phyloP scores from a whole-genome alignment of 1,140 invertebrate genomes.

The Aleiodes sp. region DNA sequence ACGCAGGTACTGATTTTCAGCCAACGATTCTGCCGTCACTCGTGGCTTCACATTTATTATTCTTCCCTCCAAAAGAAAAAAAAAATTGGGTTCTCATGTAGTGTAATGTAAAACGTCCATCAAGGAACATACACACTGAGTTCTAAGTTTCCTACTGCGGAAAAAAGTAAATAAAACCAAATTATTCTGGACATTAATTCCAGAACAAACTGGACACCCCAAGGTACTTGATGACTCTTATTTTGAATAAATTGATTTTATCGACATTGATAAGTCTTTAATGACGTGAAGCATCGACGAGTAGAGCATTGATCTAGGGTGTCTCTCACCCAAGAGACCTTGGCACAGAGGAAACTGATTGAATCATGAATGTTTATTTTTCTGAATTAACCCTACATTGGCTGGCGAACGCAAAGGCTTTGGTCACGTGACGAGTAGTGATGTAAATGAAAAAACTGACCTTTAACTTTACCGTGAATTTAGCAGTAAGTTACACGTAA shows the following conservation, averaged over 20 bases:
- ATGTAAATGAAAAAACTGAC: neutral
- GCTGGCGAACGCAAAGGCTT: too few species aligned
- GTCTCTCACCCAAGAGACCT: neutral
- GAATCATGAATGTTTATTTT: neutral
- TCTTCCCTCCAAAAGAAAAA: neutral
- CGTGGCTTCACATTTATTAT: neutral
- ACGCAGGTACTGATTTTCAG: neutral
- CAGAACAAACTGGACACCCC: neutral
- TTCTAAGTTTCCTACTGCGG: neutral
- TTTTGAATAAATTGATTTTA: neutral
- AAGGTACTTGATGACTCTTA: neutral
- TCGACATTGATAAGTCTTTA: neutral
- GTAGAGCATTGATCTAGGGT: neutral
- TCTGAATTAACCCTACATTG: too few species aligned
- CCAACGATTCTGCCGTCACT: neutral
- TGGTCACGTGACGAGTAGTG: too few species aligned
- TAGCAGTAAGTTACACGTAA: too few species aligned
- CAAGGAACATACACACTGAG: neutral
- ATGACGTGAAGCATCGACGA: neutral
- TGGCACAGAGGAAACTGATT: neutral
- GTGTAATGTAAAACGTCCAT: neutral
- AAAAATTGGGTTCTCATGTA: neutral
- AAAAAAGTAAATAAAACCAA: neutral
- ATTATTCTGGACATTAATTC: slow-evolving; percentile 2
- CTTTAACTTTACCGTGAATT: too few species aligned